These are phyloP conservation scores for Himalopsyche kuldschensis DNA, from an alignment of 2,888 invertebrate species.

Conservation along the genomic window DNA sequence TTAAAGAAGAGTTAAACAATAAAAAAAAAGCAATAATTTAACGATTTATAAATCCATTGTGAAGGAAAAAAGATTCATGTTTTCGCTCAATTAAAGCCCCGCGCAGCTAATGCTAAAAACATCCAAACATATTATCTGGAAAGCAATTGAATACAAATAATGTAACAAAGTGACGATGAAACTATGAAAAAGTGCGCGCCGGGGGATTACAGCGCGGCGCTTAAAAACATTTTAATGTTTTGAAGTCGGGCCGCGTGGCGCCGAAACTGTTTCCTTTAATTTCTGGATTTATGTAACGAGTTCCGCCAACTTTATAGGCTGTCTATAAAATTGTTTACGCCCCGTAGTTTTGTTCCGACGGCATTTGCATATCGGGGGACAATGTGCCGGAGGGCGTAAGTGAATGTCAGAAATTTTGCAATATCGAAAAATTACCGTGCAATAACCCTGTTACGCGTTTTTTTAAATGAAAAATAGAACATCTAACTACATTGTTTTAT, in stretches of 20 bases:
- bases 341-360: constrained; percentile 18
- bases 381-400: neutral
- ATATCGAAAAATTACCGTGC: no score
- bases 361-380: constrained; percentile 23
- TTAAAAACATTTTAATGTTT: constrained; percentile 31
- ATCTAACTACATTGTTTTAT: no score
- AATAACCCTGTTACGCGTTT: no score
- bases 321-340: constrained; percentile 38
- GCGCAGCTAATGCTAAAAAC: neutral
- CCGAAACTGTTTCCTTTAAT: constrained; percentile 38
- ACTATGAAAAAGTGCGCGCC: neutral
- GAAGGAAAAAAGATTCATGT: no score
- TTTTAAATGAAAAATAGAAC: no score
- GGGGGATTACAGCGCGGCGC: neutral
- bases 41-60: no score
- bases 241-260: constrained; percentile 32
- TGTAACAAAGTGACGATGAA: neutral
- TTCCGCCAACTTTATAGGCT: constrained; percentile 32
- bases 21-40: no score
- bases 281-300: constrained; percentile 38
- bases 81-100: no score
- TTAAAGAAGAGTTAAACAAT: no score
- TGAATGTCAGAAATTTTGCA: neutral
- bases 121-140: neutral
- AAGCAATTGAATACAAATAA: neutral